A percentile compares a stretch with the other conserved stretches of the same genome.
These are phyloP conservation scores for Pristionchus arcanus DNA, from an alignment of 2,888 invertebrate genomes.

Conservation along the genomic window DNA sequence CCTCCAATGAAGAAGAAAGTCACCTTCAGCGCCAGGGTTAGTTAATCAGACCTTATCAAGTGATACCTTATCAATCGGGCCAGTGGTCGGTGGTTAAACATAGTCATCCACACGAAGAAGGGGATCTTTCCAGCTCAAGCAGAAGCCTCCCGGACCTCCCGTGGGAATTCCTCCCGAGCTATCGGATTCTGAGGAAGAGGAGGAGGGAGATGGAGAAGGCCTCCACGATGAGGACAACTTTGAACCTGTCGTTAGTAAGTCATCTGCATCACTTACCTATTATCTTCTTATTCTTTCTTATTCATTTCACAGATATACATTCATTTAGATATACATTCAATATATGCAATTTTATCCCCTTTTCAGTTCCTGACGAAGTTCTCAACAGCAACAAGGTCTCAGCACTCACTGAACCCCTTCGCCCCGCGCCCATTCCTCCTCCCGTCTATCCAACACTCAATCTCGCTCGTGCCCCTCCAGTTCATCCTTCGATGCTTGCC, in stretches of 20 bases:
- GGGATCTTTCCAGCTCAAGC: not conserved
- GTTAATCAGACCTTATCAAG: not conserved
- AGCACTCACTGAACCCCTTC: not conserved
- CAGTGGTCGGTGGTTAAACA: too few relatives aligned
- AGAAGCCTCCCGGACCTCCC: conserved; percentile 70
- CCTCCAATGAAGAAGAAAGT: conserved; percentile 52
- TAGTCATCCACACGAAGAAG: too few relatives aligned
- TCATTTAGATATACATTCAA: not conserved
- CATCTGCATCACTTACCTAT: not conserved
- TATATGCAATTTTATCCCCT: not conserved
- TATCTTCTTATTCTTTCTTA: too few relatives aligned
- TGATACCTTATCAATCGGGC: too few relatives aligned
- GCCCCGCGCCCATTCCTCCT: conserved; percentile 43
- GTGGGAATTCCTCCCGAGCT: conserved; percentile 69
- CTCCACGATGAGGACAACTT: conserved; percentile 52
- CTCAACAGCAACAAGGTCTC: not conserved
- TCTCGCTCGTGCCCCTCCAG: conserved; percentile 39
- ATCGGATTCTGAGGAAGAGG: conserved; percentile 70
- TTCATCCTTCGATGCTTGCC: conserved; percentile 50
- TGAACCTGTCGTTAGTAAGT: conserved; percentile 52
- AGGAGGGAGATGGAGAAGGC: not conserved
- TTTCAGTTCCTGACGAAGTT: conserved; percentile 43
- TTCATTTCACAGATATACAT: not conserved
- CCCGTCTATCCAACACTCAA: conserved; percentile 22
- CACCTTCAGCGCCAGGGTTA: conserved; percentile 1